These are phyloP conservation scores for Setipinna tenuifilis DNA, from an alignment of 2,797 vertebrate genomes.

Conservation along the genomic window DNA sequence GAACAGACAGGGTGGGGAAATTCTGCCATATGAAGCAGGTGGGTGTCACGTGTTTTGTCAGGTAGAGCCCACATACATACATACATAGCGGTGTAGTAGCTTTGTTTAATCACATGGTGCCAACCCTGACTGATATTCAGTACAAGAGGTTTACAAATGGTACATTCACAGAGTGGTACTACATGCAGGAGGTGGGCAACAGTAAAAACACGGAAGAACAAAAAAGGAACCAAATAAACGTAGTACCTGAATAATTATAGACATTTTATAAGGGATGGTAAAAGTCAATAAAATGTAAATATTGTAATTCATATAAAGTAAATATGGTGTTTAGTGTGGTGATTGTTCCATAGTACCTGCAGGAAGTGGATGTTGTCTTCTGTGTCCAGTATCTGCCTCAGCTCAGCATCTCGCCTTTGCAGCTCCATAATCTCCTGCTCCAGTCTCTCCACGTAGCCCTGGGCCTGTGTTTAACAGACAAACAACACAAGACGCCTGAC, in stretches of 20 bases:
- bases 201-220: neutral
- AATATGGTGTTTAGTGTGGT: neutral
- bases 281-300: neutral
- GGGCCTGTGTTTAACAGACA: constrained; percentile 61
- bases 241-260: neutral
- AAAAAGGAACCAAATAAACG: neutral
- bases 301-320: neutral
- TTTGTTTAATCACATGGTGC: neutral
- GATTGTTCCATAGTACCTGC: constrained; percentile 59
- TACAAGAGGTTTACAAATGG: neutral
- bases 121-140: neutral
- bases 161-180: neutral
- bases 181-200: neutral
- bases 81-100: neutral
- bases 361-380: constrained; percentile 79
- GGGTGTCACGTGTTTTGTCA: neutral
- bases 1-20: constrained; percentile 73
- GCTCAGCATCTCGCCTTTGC: constrained; percentile 71
- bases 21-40: constrained; percentile 61
- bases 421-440: constrained; percentile 83
- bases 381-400: constrained; percentile 74
- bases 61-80: neutral
- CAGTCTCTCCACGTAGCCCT: constrained; percentile 81
- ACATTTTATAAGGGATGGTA: neutral
- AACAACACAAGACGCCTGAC: neutral